phyloP scores from a whole-genome alignment of 2,113 vertebrate genomes.

The Bos javanicus region DNA sequence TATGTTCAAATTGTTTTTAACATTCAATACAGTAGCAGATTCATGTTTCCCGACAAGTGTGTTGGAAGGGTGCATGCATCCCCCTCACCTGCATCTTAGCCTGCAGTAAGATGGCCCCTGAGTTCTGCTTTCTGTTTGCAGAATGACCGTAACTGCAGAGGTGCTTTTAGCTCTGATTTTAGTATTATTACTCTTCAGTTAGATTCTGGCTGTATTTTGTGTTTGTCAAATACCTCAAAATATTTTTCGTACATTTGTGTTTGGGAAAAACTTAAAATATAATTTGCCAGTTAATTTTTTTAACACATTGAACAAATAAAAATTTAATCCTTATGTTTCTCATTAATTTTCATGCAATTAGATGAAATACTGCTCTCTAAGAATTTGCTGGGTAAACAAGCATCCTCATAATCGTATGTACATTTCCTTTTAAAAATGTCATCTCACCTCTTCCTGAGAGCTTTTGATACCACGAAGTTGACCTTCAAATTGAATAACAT shows the following conservation, averaged over 20 bases:
- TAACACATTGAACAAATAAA: constrained; percentile 47
- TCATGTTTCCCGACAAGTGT: background rate
- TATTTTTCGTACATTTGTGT: constrained; percentile 51
- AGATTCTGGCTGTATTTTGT: background rate
- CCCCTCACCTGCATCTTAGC: background rate
- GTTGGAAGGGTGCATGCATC: accelerated
- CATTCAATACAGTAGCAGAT: background rate
- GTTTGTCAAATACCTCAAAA: constrained; percentile 39
- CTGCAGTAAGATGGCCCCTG: background rate
- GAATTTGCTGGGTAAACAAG: constrained; percentile 31
- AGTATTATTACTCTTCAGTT: background rate
- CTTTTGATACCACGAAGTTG: background rate
- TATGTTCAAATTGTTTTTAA: background rate
- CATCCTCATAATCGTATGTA: background rate
- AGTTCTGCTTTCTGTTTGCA: background rate
- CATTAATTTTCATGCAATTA: constrained; percentile 47
- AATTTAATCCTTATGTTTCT: constrained; percentile 39
- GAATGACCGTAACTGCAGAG: background rate
- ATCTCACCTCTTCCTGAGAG: background rate
- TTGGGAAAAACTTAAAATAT: constrained; percentile 1
- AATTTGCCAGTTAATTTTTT: constrained; percentile 25
- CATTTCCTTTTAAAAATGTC: background rate
- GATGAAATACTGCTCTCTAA: background rate
- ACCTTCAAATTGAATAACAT: background rate
- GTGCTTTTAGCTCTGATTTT: background rate